Base-by-base conservation (phyloP, 2,797 vertebrate species). In the Lateolabrax maculatus region DNA sequence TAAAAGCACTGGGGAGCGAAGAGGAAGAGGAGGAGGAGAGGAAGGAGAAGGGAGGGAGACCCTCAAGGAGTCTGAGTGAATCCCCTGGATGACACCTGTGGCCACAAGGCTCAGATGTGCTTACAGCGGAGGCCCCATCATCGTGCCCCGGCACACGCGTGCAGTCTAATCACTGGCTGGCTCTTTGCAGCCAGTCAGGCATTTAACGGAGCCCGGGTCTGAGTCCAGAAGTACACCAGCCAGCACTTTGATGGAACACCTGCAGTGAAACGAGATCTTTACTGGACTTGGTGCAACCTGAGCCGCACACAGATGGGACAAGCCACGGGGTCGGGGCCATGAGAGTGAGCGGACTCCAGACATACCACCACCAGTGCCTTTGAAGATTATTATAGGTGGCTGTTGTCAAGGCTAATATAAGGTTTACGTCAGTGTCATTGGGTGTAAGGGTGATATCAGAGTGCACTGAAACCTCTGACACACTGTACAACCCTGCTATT, bases 261-360 rank as follows among this genome's bases (percentile, higher is more conserved):
- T 96, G 95, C 94, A 94, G 91, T 86, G 94, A 95, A 95, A 95
- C 72, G 31, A 83, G 92, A 96, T 92, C 93, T 95, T 95, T 93
- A 95, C 90, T 89, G 87, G 91, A 88, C 75, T 77, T 87, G 75
- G 87, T 92, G 94, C 87, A 95, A 95, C 92, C 86, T 85, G 91
- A 95, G 91, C 92, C 84, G 76, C 74, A 71, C 79, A 63, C 85
- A 89, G 83, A 87, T 79, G 49, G 67, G 75, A 79, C 57, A 69
- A 5, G 31, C 57, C 52, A 58, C 18, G 3, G 77, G 84, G 79
- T 83, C 15, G 7, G 69, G 75, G 76, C 65, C 79, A 66, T 61
- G 64, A 67, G 72, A 52, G 43, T 75, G 84, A 81, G 77, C 52
- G 63, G 86, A 81, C 83, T 84, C 82, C 83, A 89, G 83, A 91